These are phyloP conservation scores for Festucalex cinctus DNA, from an alignment of 2,113 vertebrate genomes.

Conservation along the genomic window DNA sequence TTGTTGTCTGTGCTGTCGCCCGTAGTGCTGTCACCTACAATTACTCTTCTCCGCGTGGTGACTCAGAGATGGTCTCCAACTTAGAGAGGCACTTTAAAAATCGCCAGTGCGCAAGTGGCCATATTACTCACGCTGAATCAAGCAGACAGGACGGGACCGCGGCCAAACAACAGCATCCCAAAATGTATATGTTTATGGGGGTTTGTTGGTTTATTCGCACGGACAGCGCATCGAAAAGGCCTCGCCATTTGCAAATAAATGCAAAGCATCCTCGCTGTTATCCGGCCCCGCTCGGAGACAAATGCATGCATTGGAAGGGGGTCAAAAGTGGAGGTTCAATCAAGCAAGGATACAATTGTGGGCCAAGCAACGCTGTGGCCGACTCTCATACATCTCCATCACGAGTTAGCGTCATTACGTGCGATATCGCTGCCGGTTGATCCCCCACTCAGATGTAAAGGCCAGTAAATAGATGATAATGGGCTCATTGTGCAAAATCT, in stretches of 20 bases:
- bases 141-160: slow-evolving; percentile 30
- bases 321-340: slow-evolving; percentile 21
- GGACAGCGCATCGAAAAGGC: background rate
- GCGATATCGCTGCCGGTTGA: slow-evolving; percentile 26
- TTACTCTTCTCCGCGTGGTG: slow-evolving; percentile 51
- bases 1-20: slow-evolving; percentile 48
- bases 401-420: slow-evolving; percentile 21
- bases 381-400: slow-evolving; percentile 14
- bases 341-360: slow-evolving; percentile 27
- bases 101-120: slow-evolving; percentile 32
- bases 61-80: slow-evolving; percentile 52
- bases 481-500: slow-evolving; percentile 40
- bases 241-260: slow-evolving; percentile 15
- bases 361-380: background rate
- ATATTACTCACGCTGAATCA: slow-evolving; percentile 55
- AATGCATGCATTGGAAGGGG: slow-evolving; percentile 14
- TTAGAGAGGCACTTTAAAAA: slow-evolving; percentile 44
- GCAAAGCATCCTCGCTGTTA: slow-evolving; percentile 6
- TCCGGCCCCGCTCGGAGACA: background rate
- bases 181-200: slow-evolving; percentile 18
- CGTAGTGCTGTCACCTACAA: slow-evolving; percentile 55
- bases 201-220: slow-evolving; percentile 8
- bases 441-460: slow-evolving; percentile 34
- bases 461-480: slow-evolving; percentile 47
- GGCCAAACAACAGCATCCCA: slow-evolving; percentile 34